Percentiles rank a stretch among this genome's conserved stretches.
These are phyloP conservation scores for Archilochus colubris DNA, from an alignment of 2,113 vertebrate genomes.

Conservation along the genomic window DNA sequence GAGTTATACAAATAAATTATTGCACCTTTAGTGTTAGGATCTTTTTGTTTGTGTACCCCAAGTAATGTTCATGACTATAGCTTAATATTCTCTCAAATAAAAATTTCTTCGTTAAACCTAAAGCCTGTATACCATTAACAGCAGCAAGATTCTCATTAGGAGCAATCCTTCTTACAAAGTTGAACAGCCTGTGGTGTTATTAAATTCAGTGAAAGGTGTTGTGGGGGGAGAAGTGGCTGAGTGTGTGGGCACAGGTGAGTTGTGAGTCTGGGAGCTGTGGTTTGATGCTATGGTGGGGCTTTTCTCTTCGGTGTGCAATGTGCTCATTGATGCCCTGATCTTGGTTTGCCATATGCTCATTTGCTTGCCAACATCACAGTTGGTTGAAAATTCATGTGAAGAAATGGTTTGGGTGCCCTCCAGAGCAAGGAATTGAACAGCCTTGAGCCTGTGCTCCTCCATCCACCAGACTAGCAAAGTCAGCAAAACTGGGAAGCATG, in stretches of 20 bases:
- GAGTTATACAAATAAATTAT: conserved; percentile 76
- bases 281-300: background rate
- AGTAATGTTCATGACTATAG: conserved; percentile 56
- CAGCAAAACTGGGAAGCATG: background rate
- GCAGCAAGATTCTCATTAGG: background rate
- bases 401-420: background rate
- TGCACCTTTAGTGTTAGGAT: conserved; percentile 65
- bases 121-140: conserved; percentile 10
- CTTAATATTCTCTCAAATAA: conserved; percentile 56
- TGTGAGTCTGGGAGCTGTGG: background rate
- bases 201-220: background rate
- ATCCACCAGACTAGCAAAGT: background rate
- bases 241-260: background rate
- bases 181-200: background rate
- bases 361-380: background rate
- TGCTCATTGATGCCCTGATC: background rate
- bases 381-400: background rate
- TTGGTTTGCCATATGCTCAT: background rate
- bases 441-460: background rate
- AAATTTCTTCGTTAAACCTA: conserved; percentile 59
- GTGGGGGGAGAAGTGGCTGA: background rate
- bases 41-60: conserved; percentile 67
- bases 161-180: background rate
- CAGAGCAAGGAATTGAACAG: background rate
- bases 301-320: background rate